These are phyloP conservation scores for Poicephalus meyeri DNA, from an alignment of 2,113 vertebrate genomes.

Conservation along the genomic window DNA sequence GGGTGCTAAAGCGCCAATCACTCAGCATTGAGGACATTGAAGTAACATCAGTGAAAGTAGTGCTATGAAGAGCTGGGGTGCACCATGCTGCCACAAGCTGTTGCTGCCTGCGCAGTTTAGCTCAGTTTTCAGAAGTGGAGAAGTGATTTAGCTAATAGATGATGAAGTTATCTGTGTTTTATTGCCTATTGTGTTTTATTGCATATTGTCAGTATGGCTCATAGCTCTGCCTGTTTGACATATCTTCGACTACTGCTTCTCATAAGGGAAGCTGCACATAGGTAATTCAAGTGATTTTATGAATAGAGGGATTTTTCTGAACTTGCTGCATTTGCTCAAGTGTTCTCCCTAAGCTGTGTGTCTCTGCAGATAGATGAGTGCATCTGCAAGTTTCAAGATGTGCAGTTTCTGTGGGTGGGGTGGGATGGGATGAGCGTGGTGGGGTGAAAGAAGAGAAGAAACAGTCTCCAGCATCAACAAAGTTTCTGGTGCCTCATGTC, in stretches of 20 bases:
- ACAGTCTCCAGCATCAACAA: neutral
- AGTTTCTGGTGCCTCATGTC: constrained; percentile 10
- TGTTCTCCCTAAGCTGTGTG: neutral
- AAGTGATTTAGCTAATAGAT: neutral
- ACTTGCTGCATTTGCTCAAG: neutral
- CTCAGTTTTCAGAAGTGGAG: neutral
- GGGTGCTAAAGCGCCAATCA: neutral
- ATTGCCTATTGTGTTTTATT: neutral
- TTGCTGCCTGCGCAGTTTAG: neutral
- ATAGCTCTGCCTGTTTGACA: neutral
- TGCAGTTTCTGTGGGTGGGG: constrained; percentile 3
- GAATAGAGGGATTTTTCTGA: constrained; percentile 32
- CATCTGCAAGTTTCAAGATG: constrained; percentile 54
- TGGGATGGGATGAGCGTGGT: constrained; percentile 4
- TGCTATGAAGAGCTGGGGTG: neutral
- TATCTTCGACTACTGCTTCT: neutral
- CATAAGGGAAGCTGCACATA: neutral
- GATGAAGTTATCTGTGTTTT: neutral
- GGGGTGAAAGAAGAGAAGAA: neutral
- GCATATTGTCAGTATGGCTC: neutral
- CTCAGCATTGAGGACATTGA: neutral
- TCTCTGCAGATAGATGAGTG: neutral
- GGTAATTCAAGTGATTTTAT: neutral
- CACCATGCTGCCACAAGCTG: neutral
- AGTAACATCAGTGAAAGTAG: neutral